These are phyloP conservation scores for Hetaerina titia DNA, from an alignment of 2,888 invertebrate species.

Conservation along the genomic window DNA sequence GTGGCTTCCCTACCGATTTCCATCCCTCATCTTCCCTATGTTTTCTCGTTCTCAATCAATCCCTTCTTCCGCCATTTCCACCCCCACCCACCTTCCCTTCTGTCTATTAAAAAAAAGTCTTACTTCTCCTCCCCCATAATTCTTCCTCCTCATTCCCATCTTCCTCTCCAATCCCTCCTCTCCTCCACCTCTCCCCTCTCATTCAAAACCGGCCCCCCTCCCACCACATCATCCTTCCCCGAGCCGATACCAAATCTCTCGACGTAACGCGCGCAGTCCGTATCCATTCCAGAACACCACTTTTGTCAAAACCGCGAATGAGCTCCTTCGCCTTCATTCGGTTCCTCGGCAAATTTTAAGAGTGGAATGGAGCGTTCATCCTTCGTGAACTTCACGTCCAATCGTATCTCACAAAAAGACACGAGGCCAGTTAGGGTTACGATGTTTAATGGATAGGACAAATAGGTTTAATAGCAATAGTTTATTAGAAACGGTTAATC, in stretches of 20 bases:
- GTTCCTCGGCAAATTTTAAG: not conserved
- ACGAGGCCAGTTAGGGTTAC: too few relatives aligned
- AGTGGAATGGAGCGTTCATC: not conserved
- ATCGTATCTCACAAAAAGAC: too few relatives aligned
- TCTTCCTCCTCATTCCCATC: not conserved
- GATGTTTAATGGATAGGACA: too few relatives aligned
- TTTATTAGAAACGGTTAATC: too few relatives aligned
- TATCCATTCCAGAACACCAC: not conserved
- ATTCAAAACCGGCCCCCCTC: not conserved
- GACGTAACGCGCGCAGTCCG: not conserved
- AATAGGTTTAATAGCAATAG: too few relatives aligned
- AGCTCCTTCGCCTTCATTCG: not conserved
- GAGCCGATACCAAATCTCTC: not conserved
- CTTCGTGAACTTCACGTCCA: not conserved
- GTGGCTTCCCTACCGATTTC: not conserved
- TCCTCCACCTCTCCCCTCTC: not conserved
- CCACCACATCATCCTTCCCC: not conserved
- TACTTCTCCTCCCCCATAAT: not conserved
- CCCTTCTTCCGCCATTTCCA: conserved; percentile 1
- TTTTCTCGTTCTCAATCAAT: not conserved
- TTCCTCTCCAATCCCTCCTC: not conserved
- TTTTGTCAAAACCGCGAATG: not conserved
- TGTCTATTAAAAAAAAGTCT: not conserved
- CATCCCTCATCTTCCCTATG: not conserved
- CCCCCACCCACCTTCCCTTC: not conserved